Conservation (phyloP, 2,888 invertebrate genomes). For the Himalopsyche japonica region DNA sequence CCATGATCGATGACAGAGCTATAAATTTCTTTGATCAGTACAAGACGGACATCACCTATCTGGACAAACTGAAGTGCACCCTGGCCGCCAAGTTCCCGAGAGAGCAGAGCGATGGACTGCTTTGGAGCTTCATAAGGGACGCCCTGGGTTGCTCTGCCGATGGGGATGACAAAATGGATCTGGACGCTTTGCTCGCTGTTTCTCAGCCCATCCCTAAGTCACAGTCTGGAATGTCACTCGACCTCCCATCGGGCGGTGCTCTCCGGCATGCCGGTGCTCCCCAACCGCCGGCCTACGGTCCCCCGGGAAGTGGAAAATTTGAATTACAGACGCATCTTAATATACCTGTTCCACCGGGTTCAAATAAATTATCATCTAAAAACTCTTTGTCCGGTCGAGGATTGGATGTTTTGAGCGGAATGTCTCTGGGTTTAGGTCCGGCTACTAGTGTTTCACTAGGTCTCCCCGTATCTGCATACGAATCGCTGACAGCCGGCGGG, state of each 20-base stretch:
- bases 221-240: conserved; percentile 51
- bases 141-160: conserved; percentile 70
- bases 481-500: conserved; percentile 57
- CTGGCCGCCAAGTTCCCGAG: conserved; percentile 80
- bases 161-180: conserved; percentile 70
- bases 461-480: conserved; percentile 53
- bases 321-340: conserved; percentile 61
- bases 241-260: conserved; percentile 58
- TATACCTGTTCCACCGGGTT: conserved; percentile 63
- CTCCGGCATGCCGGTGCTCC: conserved; percentile 60
- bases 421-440: conserved; percentile 57
- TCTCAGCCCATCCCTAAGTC: conserved; percentile 60
- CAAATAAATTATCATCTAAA: conserved; percentile 61
- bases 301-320: conserved; percentile 60
- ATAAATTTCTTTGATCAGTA: conserved; percentile 64
- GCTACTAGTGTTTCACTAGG: conserved; percentile 52
- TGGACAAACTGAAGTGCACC: conserved; percentile 84
- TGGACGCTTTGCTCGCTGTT: conserved; percentile 61
- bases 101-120: conserved; percentile 73
- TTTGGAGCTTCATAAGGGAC: conserved; percentile 80
- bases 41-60: conserved; percentile 72
- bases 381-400: conserved; percentile 50
- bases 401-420: conserved; percentile 57
- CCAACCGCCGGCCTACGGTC: conserved; percentile 55
- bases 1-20: conserved; percentile 55